Evolutionary conservation across 2,888 invertebrate species (phyloP).

Genomic region (Theretra japonica): DNA sequence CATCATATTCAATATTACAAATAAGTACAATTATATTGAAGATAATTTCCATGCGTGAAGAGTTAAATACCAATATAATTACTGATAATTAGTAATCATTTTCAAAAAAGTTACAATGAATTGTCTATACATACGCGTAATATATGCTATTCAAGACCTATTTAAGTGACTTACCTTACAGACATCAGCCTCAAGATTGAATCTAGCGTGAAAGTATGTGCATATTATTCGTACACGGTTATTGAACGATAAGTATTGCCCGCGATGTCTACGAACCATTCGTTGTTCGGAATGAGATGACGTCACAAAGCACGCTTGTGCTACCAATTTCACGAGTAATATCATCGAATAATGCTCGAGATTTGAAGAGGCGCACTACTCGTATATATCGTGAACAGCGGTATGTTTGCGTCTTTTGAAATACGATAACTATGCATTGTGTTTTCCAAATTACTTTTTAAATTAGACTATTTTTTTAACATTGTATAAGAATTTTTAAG

Average conservation of each 20-base stretch:
- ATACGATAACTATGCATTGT: constrained; percentile 38
- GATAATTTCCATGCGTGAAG: too few relatives aligned
- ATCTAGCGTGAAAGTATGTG: neutral
- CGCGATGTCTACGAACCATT: constrained; percentile 21
- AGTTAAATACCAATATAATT: too few relatives aligned
- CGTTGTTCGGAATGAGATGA: constrained; percentile 33
- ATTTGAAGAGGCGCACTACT: constrained; percentile 43
- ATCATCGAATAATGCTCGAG: constrained; percentile 59
- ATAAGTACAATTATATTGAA: too few relatives aligned
- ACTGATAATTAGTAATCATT: too few relatives aligned
- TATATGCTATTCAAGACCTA: too few relatives aligned
- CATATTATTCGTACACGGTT: neutral
- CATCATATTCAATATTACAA: too few relatives aligned
- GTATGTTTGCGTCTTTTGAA: neutral
- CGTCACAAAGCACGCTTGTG: constrained; percentile 32
- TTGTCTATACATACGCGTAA: too few relatives aligned
- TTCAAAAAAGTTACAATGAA: too few relatives aligned
- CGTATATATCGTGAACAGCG: constrained; percentile 31
- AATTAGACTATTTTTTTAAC: neutral
- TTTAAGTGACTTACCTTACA: too few relatives aligned
- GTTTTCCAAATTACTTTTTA: neutral
- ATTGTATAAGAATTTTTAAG: neutral
- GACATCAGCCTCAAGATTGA: neutral
- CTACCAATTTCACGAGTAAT: constrained; percentile 58
- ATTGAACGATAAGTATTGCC: constrained; percentile 39